Evolutionary conservation across 2,888 invertebrate species (phyloP).

Genomic region (Shargacucullia verbasci): DNA sequence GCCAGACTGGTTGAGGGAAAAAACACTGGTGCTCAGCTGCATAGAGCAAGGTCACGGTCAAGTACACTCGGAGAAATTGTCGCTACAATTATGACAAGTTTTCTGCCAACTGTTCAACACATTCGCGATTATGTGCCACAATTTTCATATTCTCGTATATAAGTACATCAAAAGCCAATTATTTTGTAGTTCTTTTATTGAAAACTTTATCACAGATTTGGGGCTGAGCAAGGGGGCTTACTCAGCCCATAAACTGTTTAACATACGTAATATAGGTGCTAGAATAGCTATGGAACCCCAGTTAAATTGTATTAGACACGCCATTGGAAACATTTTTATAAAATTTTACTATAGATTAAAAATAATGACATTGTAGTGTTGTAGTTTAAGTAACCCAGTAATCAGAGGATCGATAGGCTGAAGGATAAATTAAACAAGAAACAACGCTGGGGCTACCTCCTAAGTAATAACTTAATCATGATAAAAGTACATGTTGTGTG

Average conservation of each 20-base stretch:
- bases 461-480: conserved; percentile 35
- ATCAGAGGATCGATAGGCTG: conserved; percentile 23
- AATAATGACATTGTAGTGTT: background rate
- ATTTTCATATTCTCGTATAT: no score
- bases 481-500: conserved; percentile 18
- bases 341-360: background rate
- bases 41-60: conserved; percentile 63
- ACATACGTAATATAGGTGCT: background rate
- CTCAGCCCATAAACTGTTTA: no score
- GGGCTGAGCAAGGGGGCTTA: no score
- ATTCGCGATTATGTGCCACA: background rate
- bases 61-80: conserved; percentile 47
- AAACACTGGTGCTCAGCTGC: conserved; percentile 31
- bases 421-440: conserved; percentile 30
- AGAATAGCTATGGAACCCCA: background rate
- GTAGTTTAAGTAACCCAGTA: conserved; percentile 3
- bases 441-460: conserved; percentile 9
- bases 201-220: conserved; percentile 6
- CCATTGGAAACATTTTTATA: background rate
- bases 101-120: no score
- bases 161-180: no score
- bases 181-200: conserved; percentile 6
- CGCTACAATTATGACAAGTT: conserved; percentile 13
- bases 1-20: conserved; percentile 33
- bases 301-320: background rate